Conservation (phyloP, 2,113 vertebrate species). For the Eulemur macaco region DNA sequence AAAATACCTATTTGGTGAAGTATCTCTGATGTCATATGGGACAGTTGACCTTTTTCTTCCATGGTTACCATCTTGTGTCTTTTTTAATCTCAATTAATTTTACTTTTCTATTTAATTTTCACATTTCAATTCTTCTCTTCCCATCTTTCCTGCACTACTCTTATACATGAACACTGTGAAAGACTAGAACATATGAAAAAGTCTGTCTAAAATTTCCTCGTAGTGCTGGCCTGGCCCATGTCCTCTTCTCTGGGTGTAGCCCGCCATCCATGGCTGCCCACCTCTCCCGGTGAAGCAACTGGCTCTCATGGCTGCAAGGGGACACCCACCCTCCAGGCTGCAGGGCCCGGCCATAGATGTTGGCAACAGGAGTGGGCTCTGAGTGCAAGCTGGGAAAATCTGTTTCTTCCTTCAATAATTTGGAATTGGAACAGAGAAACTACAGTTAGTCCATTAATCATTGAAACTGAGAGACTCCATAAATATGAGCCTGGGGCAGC, state of each 20-base stretch:
- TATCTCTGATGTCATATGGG: neutral
- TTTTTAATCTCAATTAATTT: neutral
- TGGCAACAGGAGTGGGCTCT: rapidly evolving
- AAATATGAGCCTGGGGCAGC: neutral
- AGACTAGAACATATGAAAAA: neutral
- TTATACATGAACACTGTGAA: neutral
- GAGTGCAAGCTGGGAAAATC: neutral
- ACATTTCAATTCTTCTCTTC: neutral
- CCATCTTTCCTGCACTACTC: neutral
- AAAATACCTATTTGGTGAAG: neutral
- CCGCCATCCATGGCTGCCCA: rapidly evolving
- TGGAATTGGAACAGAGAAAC: neutral
- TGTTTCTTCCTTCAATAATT: neutral
- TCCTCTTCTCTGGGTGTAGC: neutral
- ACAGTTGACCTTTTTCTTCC: neutral
- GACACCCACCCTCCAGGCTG: rapidly evolving
- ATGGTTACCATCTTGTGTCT: neutral
- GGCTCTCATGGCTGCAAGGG: rapidly evolving
- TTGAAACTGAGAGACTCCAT: neutral
- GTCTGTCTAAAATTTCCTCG: rapidly evolving
- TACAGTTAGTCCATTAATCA: neutral
- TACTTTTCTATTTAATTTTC: neutral
- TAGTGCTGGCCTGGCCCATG: neutral
- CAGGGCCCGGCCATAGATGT: rapidly evolving
- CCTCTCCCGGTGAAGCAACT: rapidly evolving